Percentiles rank a stretch among this genome's conserved stretches.
These are phyloP conservation scores for Prenolepis imparis DNA, from an alignment of 2,888 invertebrate genomes.

Conservation along the genomic window DNA sequence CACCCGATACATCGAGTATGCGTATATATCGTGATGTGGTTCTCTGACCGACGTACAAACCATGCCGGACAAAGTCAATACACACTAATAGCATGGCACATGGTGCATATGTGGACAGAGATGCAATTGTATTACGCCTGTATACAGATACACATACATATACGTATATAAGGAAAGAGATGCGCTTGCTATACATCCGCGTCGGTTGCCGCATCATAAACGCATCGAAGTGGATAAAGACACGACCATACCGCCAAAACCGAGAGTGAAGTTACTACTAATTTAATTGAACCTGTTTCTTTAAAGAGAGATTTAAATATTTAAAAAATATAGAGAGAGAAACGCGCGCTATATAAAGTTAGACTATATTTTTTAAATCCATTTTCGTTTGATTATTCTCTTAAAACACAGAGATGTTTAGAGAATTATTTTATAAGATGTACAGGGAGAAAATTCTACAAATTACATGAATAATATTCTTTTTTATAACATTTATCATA, in stretches of 20 bases:
- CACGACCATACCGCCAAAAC: not conserved
- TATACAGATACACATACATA: not conserved
- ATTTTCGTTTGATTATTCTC: too few relatives aligned
- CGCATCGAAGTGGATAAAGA: slow-evolving; percentile 33
- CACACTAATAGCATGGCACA: slow-evolving; percentile 46
- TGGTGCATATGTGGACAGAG: slow-evolving; percentile 43
- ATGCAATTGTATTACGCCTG: slow-evolving; percentile 53
- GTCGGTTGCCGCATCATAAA: slow-evolving; percentile 22
- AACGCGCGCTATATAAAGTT: not conserved
- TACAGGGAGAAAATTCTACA: too few relatives aligned
- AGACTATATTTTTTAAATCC: not conserved
- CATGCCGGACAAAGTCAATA: slow-evolving; percentile 66
- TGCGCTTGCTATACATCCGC: not conserved
- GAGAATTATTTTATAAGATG: too few relatives aligned
- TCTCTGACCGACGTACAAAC: slow-evolving; percentile 60
- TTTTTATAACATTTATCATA: too few relatives aligned
- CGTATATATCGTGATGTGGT: slow-evolving; percentile 62
- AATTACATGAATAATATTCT: too few relatives aligned
- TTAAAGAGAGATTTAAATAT: slow-evolving; percentile 13
- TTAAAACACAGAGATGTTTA: too few relatives aligned
- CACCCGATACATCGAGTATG: slow-evolving; percentile 39
- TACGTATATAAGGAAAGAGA: slow-evolving; percentile 31
- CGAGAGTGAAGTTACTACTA: slow-evolving; percentile 25
- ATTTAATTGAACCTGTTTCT: slow-evolving; percentile 24
- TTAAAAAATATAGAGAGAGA: not conserved